Evolutionary conservation across 2,888 invertebrate genomes (phyloP), one percentile per base, ranked within the genome.

Genomic region (Seira sanloemensis): DNA sequence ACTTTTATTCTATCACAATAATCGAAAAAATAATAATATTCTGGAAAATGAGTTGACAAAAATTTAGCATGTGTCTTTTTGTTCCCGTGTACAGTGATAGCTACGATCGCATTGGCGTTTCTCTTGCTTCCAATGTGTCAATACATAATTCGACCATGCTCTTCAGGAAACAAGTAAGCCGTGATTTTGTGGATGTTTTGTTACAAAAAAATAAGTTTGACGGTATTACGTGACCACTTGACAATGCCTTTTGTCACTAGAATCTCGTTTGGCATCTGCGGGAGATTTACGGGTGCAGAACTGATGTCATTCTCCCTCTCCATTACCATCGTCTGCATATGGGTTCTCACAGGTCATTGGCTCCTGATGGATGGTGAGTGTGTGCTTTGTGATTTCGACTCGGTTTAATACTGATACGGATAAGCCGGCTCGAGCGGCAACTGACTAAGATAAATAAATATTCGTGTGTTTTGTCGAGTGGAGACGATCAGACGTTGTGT

Each of bases 321-420:
- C 87, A 95, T 98, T 90, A 95, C 95, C 91, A 97, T 98, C 91
- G 98, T 98, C 84, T 97, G 97, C 92, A 95, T 98, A 89, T 98
- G 98, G 98, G 97, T 98, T 90, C 94, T 98, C 87, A 98, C 98
- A 84, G 98, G 98, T 0, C 98, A 98, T 92, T 98, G 98, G 98
- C 94, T 98, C 89, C 94, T 98, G 77, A 98, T 98, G 98, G 98
- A 98, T 92, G 96, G 96, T 95, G 90, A 91, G 92, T 90, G n/a
- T 16, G 5, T n/a, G n/a, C n/a, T 62, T 68, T 62, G 24, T 77
- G 18, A 37, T 69, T 69, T 5, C n/a, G n/a, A n/a, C n/a, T n/a
- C n/a, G n/a, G n/a, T n/a, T n/a, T n/a, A n/a, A n/a, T n/a, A n/a
- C n/a, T n/a, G n/a, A n/a, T n/a, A n/a, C n/a, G n/a, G n/a, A n/a